Evolutionary conservation across 2,113 vertebrate genomes (phyloP), one percentile per base, ranked within the genome.

Genomic region (Circaetus cinerascens): DNA sequence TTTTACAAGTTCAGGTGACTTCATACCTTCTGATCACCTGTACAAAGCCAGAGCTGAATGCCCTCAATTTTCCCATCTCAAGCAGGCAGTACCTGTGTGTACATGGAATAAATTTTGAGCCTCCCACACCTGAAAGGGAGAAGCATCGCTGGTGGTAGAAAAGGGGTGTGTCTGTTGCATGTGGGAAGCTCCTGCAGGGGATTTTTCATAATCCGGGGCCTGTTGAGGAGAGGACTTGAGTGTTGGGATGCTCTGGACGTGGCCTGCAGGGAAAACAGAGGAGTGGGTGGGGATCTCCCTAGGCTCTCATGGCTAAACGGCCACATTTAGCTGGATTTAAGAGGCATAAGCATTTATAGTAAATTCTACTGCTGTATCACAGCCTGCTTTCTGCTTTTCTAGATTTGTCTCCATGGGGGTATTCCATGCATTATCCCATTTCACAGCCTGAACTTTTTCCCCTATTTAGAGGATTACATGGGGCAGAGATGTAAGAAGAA

Each of bases 101-200:
- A 14, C 27, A 20, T 53, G 57, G 83, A 87, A 45, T 53, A 51
- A 19, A 79, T 45, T 78, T 63, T 43, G n/a, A 89, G 84, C 86
- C 91, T 95, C 94, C 95, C 94, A 91, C 88, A 81, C 20, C 88
- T 87, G 64, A 21, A 38, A 50, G 86, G 66, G 76, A 7, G 38
- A 74, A 90, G 88, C 91, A 17, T 92, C 38, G 88, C 94, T 95
- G 93, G 91, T 85, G 96, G 93, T 87, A 93, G 95, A n/a, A 32
- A 50, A 95, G 91, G 77, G 94, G 91, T 95, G 93, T 96, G 94
- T 73, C 95, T 91, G 23, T 12, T 88, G 84, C 34, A 69, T 51
- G 91, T 97, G 97, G 93, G 96, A 97, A 95, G 91, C 89, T 96
- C 96, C 95, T 95, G 91, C 86, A 26, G 95, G 94, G 94, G 84